phyloP scores from a whole-genome alignment of 2,888 invertebrate genomes.

The Harpagoxenus sublaevis region DNA sequence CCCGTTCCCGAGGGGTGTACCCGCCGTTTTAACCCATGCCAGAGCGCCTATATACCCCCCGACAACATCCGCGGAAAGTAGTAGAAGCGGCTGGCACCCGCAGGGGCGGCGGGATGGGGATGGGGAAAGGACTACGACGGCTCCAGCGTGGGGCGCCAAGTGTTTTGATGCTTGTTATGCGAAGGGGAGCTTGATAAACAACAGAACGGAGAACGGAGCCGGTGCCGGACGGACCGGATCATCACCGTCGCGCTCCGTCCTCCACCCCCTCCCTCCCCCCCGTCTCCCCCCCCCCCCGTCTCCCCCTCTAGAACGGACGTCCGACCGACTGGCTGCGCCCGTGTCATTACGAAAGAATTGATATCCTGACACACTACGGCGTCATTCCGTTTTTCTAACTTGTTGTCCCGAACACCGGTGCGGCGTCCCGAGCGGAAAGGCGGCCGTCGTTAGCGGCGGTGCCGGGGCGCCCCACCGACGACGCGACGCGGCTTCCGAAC shows the following conservation, averaged over 20 bases:
- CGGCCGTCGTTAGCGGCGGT: conserved; percentile 36
- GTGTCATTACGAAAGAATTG: conserved; percentile 75
- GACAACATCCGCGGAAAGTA: conserved; percentile 71
- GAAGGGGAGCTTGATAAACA: conserved; percentile 80
- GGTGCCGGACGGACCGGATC: conserved; percentile 69
- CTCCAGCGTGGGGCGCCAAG: conserved; percentile 81
- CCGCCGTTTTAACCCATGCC: conserved; percentile 73
- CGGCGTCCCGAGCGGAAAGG: conserved; percentile 18
- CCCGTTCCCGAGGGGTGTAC: conserved; percentile 25
- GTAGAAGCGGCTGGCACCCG: conserved; percentile 70
- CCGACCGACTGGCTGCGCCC: conserved; percentile 72
- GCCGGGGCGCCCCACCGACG: conserved; percentile 12
- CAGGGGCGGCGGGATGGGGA: conserved; percentile 18
- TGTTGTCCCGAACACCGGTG: conserved; percentile 48
- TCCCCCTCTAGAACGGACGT: conserved; percentile 50
- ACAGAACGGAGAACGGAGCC: conserved; percentile 75
- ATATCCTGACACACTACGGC: conserved; percentile 68
- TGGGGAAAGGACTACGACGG: conserved; percentile 71
- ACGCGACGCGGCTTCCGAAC: conserved; percentile 15
- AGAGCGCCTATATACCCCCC: conserved; percentile 67
- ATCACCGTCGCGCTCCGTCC: conserved; percentile 71
- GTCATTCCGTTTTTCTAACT: conserved; percentile 61
- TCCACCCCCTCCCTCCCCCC: background rate
- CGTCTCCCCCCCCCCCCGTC: no score
- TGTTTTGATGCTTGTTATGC: conserved; percentile 82